Evolutionary conservation across 2,888 invertebrate genomes (phyloP).

Genomic region (Sinodicranocentrus sp.): DNA sequence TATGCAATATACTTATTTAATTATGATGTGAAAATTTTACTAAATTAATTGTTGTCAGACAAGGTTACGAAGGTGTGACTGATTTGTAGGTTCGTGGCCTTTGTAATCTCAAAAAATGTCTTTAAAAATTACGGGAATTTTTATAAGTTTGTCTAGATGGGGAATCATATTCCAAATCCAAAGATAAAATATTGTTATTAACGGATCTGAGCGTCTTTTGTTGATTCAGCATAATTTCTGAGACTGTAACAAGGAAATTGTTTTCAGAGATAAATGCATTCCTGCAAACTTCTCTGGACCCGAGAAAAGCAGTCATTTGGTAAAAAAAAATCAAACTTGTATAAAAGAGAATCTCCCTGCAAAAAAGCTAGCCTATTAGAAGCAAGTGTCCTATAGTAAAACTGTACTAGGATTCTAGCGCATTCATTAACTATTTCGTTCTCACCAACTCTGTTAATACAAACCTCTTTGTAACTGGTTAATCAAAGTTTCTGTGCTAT

Average conservation of each 20-base stretch:
- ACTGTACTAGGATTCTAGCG: slow-evolving; percentile 26
- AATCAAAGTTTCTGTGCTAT: too few relatives aligned
- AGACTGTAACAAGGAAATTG: background rate
- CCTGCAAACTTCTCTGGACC: background rate
- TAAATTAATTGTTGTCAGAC: too few relatives aligned
- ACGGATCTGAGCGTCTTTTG: slow-evolving; percentile 63
- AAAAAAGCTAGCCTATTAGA: slow-evolving; percentile 77
- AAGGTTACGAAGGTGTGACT: slow-evolving; percentile 10
- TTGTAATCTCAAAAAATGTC: background rate
- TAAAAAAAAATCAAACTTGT: slow-evolving; percentile 1
- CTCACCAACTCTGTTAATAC: too few relatives aligned
- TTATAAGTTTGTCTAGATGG: background rate
- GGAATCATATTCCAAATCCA: slow-evolving; percentile 72
- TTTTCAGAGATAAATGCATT: slow-evolving; percentile 13
- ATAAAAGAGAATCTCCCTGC: slow-evolving; percentile 71
- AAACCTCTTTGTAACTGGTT: too few relatives aligned
- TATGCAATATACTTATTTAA: slow-evolving; percentile 20
- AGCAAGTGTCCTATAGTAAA: slow-evolving; percentile 70
- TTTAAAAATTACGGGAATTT: background rate
- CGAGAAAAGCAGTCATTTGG: background rate
- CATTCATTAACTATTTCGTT: slow-evolving; percentile 15
- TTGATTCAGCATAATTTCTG: slow-evolving; percentile 27
- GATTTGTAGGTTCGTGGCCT: background rate
- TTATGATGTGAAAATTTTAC: too few relatives aligned
- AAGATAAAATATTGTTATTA: slow-evolving; percentile 39